A percentile compares a stretch with the other conserved stretches of the same genome.
Evolutionary conservation across 1,140 invertebrate genomes (phyloP).

Genomic region (Conus betulinus): DNA sequence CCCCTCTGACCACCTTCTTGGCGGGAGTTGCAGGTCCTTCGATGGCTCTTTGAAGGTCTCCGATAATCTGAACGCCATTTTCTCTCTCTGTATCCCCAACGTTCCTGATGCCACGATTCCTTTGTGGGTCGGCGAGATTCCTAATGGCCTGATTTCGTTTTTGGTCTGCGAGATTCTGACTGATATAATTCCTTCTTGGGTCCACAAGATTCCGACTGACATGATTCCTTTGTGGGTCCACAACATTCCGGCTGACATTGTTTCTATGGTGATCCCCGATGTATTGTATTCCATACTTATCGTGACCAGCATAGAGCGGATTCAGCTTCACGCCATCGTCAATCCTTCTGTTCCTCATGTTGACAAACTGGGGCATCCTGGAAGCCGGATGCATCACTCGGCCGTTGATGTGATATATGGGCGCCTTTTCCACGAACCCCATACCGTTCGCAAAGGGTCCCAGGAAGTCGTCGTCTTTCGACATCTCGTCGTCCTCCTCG

Average conservation of each 20-base stretch:
- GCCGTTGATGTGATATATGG: not conserved
- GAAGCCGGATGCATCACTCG: not conserved
- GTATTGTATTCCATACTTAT: not conserved
- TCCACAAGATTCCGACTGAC: not conserved
- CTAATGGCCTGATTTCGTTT: not conserved
- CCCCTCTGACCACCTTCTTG: not conserved
- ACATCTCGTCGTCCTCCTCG: not conserved
- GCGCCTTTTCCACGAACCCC: not conserved
- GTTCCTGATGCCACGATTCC: not conserved
- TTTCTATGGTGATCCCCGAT: not conserved
- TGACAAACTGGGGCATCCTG: not conserved
- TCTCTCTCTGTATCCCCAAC: no score
- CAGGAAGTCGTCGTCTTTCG: not conserved
- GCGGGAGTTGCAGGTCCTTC: constrained; percentile 8
- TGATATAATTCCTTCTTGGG: not conserved
- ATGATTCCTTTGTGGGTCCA: no score
- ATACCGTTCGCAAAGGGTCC: not conserved
- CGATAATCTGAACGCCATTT: not conserved
- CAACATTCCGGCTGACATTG: not conserved
- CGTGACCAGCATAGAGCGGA: not conserved
- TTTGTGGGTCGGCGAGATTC: not conserved
- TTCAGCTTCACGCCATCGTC: not conserved
- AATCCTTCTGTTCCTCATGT: not conserved
- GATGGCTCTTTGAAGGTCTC: not conserved
- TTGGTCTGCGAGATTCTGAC: not conserved